Base-by-base conservation (phyloP, 1,140 invertebrate genomes). In the Argopecten irradians region DNA sequence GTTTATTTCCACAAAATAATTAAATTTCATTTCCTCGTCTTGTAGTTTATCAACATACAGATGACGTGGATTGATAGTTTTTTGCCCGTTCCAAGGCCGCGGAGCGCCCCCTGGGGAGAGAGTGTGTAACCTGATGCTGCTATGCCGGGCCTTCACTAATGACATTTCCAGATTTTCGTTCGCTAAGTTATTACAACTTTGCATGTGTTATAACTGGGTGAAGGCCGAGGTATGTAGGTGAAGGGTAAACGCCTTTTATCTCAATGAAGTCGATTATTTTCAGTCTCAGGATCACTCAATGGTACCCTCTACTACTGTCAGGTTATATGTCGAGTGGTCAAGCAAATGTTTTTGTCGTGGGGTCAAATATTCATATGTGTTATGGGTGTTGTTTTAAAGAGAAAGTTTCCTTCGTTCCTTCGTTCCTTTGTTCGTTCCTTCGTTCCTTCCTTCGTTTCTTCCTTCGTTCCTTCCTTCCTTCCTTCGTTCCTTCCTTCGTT, bases 121-220 rank as follows among this genome's bases (percentile, higher is more conserved):
- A n/a, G n/a, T 28, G n/a, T 3, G 55, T 71, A 71, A 71, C 55
- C 55, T 71, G 55, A 71, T 71, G 55, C 55, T 71, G 5, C 28
- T 28, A 22, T 28, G 55, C 2, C 55, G n/a, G 22, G 2, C 13
- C 28, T 71, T 71, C n/a, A 71, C 55, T 71, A 71, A 71, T 71
- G 55, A 28, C n/a, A n/a, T 71, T 71, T n/a, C n/a, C 22, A 71
- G 55, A 71, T 71, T 71, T n/a, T 5, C 28, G 55, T 71, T 71
- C 55, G 43, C 55, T 71, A 71, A 71, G 55, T 71, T 71, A 71
- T 71, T 71, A 71, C 55, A 71, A 71, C 55, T 71, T 71, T 71
- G 55, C 55, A 71, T 71, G 55, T n/a, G 22, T 28, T 71, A 28
- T 71, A 71, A 28, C 22, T 71, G 55, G 55, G 55, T 71, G 55